Evolutionary conservation across 2,113 vertebrate genomes (phyloP), one percentile per base, ranked within the genome.

Genomic region (Pterocles orientalis): DNA sequence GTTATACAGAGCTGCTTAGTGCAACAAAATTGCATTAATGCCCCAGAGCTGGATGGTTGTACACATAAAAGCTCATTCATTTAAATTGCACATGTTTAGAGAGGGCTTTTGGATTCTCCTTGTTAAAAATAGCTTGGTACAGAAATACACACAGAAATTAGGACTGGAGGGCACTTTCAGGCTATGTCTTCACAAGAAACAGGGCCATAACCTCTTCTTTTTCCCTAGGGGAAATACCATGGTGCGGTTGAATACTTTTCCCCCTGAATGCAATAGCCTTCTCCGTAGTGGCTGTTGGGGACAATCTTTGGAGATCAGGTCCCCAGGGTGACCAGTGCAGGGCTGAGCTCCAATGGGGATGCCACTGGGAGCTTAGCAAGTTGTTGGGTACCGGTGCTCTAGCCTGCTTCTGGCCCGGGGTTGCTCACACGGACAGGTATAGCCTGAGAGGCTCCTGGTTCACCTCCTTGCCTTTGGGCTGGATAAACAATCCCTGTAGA

Each of bases 1-100:
- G 62, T 93, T 93, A 68, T 60, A 84, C 36, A 61, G 53, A 86
- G 39, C 26, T 94, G 64, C 51, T 79, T 88, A 93, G 77, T 68
- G 45, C 65, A 94, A 60, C 43, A 88, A 82, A 94, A 93, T 66
- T 83, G 57, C 76, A 43, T 45, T 77, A 92, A 94, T 88, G 83
- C 88, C 88, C 80, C 86, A 72, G 80, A 96, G 92, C 92, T 88
- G 88, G 71, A 64, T 81, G 57, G 53, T 58, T 81, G 57, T 82
- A 64, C 53, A 69, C 72, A 91, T 64, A 90, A 92, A 93, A 96
- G 86, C 80, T 82, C 82, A 53, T 89, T 96, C 76, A 86, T 88
- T 90, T 92, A 84, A 86, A 85, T 77, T 81, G 83, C 80, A 86
- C 13, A 11, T 88, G 66, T 83, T 95, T 90, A 72, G 76, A 86